phyloP scores from a whole-genome alignment of 2,888 invertebrate genomes.

The Acronicta psi region DNA sequence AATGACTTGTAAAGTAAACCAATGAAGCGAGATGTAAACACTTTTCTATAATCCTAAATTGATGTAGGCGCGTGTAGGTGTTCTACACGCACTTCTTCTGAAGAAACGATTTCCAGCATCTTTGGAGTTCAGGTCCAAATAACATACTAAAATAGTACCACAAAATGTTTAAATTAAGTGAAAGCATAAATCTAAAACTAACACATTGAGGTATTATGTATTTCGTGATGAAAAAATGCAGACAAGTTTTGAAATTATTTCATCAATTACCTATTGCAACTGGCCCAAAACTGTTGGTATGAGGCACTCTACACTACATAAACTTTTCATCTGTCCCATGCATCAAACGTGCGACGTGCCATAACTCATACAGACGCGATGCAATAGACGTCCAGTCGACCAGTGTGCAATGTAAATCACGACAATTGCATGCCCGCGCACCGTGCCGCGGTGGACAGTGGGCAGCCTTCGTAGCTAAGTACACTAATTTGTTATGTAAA shows the following conservation, averaged over 20 bases:
- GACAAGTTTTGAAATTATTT: not conserved
- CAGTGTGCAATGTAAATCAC: constrained; percentile 63
- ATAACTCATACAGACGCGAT: constrained; percentile 50
- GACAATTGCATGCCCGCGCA: constrained; percentile 64
- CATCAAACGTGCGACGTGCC: constrained; percentile 36
- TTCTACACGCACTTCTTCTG: not conserved
- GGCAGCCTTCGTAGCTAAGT: constrained; percentile 58
- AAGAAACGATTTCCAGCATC: not conserved
- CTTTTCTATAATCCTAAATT: constrained; percentile 30
- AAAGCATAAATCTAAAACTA: not conserved
- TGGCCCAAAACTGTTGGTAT: constrained; percentile 14
- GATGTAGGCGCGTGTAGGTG: not conserved
- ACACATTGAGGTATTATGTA: not conserved
- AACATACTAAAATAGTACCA: not conserved
- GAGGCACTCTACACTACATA: constrained; percentile 1
- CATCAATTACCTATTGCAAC: not conserved
- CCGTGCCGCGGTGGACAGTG: constrained; percentile 58
- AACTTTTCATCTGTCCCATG: constrained; percentile 21
- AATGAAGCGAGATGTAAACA: constrained; percentile 35
- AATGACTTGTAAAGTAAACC: constrained; percentile 22
- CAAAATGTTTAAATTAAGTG: not conserved
- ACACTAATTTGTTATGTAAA: constrained; percentile 68
- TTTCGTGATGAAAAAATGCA: not conserved
- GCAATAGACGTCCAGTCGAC: constrained; percentile 40
- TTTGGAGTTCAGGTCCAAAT: not conserved